Percentiles rank a stretch among this genome's conserved stretches.
phyloP scores from a whole-genome alignment of 64 coral and sea anemone species.

The Porites lutea region DNA sequence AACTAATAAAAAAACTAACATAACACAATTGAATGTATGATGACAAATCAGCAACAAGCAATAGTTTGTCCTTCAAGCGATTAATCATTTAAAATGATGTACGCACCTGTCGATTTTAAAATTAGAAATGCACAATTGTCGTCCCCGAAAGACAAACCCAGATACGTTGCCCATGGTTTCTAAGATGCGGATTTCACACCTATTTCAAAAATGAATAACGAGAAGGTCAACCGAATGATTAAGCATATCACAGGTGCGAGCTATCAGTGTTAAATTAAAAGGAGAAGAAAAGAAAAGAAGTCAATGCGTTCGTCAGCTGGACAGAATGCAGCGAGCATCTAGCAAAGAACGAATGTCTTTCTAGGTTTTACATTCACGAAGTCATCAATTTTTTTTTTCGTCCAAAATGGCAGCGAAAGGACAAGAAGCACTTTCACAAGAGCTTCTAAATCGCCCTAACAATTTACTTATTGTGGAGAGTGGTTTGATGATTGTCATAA shows the following conservation, averaged over 20 bases:
- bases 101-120: background rate
- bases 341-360: background rate
- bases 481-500: conserved; percentile 45
- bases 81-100: background rate
- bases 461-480: conserved; percentile 55
- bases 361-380: background rate
- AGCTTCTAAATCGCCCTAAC: background rate
- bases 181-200: background rate
- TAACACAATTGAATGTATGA: background rate
- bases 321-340: background rate
- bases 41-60: background rate
- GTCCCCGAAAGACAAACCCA: background rate
- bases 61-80: background rate
- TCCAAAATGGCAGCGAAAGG: background rate
- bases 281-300: too few relatives aligned
- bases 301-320: too few relatives aligned
- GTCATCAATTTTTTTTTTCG: background rate
- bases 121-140: conserved; percentile 17
- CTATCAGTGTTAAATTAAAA: background rate
- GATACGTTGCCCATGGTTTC: background rate
- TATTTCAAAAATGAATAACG: background rate
- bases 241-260: background rate
- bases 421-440: conserved; percentile 14
- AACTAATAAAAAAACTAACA: background rate
- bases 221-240: background rate